These are phyloP conservation scores for Polietes domitor DNA, from an alignment of 2,888 invertebrate species.

Conservation along the genomic window DNA sequence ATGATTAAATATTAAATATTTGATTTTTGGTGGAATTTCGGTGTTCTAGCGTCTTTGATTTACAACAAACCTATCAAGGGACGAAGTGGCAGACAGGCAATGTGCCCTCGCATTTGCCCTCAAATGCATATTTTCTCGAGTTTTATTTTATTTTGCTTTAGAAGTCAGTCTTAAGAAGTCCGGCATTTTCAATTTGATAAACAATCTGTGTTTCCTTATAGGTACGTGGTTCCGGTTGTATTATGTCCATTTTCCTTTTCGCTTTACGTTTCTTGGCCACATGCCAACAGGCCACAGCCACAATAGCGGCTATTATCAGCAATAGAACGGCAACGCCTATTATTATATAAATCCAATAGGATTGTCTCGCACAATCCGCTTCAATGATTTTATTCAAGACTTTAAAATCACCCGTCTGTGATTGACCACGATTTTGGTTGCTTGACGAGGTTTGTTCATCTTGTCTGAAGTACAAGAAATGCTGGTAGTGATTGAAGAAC, in stretches of 20 bases:
- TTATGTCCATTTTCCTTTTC: constrained; percentile 84
- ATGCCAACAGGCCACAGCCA: constrained; percentile 81
- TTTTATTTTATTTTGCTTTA: constrained; percentile 67
- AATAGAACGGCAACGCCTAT: constrained; percentile 81
- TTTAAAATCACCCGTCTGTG: constrained; percentile 68
- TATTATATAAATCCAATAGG: constrained; percentile 80
- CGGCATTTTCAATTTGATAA: constrained; percentile 91
- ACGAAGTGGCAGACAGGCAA: background rate
- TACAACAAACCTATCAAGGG: constrained; percentile 24
- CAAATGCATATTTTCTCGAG: background rate
- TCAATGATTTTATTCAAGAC: constrained; percentile 75
- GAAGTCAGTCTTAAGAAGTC: constrained; percentile 90
- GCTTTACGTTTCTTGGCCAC: constrained; percentile 82
- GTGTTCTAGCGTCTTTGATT: constrained; percentile 67
- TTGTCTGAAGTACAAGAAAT: constrained; percentile 69
- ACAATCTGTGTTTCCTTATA: constrained; percentile 93
- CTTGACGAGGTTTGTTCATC: background rate
- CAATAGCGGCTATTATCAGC: constrained; percentile 80
- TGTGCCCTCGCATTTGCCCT: background rate
- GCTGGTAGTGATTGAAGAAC: constrained; percentile 73
- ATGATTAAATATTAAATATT: constrained; percentile 52
- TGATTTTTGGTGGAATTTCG: constrained; percentile 64
- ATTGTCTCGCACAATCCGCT: constrained; percentile 74
- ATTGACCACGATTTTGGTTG: background rate
- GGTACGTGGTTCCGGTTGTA: constrained; percentile 90